Evolutionary conservation across 2,888 invertebrate genomes (phyloP).

Genomic region (Pilophorus perplexus): DNA sequence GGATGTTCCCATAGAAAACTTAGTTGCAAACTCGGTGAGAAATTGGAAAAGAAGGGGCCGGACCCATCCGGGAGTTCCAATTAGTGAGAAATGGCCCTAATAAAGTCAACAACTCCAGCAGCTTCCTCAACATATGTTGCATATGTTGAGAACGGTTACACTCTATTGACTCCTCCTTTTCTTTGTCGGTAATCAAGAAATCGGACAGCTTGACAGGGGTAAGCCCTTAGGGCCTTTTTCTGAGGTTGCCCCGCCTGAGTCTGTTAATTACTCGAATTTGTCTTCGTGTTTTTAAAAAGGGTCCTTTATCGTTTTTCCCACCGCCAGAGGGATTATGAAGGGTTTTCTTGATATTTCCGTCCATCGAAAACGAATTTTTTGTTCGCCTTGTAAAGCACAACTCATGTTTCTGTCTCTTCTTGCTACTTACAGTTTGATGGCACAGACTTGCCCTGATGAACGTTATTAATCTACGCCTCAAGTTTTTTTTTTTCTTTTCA

Average conservation of each 20-base stretch:
- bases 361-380: too few species aligned
- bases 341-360: too few species aligned
- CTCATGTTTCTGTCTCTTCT: too few species aligned
- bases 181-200: conserved; percentile 6
- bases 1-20: too few species aligned
- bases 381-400: too few species aligned
- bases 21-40: too few species aligned
- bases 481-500: too few species aligned
- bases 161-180: conserved; percentile 31
- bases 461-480: too few species aligned
- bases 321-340: background rate
- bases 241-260: background rate
- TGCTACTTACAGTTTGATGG: too few species aligned
- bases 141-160: conserved; percentile 40
- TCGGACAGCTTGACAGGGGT: conserved; percentile 5
- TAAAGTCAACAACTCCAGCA: conserved; percentile 11
- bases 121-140: conserved; percentile 34
- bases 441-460: too few species aligned
- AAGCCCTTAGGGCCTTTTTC: background rate
- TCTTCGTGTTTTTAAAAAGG: background rate
- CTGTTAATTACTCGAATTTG: conserved; percentile 34
- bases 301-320: background rate
- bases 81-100: conserved; percentile 34
- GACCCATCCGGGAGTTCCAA: conserved; percentile 5
- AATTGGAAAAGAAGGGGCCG: too few species aligned